Base-by-base conservation (phyloP, 1,140 invertebrate genomes). In the Branchinecta lindahli region DNA sequence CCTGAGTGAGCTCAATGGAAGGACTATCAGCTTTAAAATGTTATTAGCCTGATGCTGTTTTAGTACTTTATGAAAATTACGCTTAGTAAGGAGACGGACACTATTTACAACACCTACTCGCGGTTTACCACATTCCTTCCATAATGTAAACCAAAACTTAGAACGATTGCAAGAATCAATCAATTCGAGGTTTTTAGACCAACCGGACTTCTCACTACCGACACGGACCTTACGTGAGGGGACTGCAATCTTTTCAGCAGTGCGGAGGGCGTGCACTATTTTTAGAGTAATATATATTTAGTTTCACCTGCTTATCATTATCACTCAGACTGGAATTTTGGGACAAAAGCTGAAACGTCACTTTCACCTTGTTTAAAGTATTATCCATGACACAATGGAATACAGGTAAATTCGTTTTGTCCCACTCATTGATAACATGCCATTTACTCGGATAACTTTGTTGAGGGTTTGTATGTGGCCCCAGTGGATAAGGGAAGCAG, bases 191-290 rank as follows among this genome's bases (percentile, higher is more conserved):
- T 52, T 52, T n/a, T 52, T 9, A n/a, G 9, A 9, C 47, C 47
- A 52, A 9, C n/a, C n/a, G 9, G 47, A n/a, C 47, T 9, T n/a
- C n/a, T 52, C 47, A 52, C 9, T 52, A 52, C n/a, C n/a, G n/a
- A 52, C 47, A 52, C 47, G 47, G 47, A 52, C 47, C n/a, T 52
- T 52, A 52, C 47, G 47, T 9, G 47, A 52, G n/a, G 47, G n/a
- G n/a, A 52, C 47, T 52, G 47, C 47, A n/a, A n/a, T n/a, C n/a
- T 9, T 52, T 9, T 52, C 47, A 9, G 47, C 47, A 52, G n/a
- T n/a, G 9, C 47, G n/a, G 9, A 52, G 9, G 47, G 47, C 47
- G 47, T 52, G 47, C n/a, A 52, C n/a, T 52, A 52, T 9, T n/a
- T 52, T n/a, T n/a, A n/a, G n/a, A n/a, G n/a, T n/a, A n/a, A n/a